Evolutionary conservation across 2,113 vertebrate genomes (phyloP), one percentile per base, ranked within the genome.

Genomic region (Sphaerodactylus townsendi): DNA sequence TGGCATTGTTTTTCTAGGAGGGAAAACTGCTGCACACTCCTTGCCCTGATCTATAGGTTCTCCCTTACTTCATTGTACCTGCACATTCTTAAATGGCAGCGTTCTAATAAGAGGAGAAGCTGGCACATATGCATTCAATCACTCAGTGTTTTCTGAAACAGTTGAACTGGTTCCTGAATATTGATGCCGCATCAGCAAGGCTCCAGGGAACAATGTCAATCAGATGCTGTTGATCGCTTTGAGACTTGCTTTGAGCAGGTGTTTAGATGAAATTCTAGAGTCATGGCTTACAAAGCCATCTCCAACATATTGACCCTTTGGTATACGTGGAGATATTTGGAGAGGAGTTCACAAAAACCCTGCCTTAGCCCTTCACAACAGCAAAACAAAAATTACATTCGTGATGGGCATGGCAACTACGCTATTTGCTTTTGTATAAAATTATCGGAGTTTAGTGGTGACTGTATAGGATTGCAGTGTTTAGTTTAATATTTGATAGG

Each of bases 241-340:
- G 17, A 77, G 83, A 2, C n/a, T 28, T 37, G 8, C 6, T n/a
- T 85, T 19, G 68, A 19, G 5, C n/a, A 37, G 39, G 28, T 25
- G 53, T 56, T 19, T 11, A 56, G 30, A n/a, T 65, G 28, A 66
- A 33, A 66, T n/a, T 66, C 11, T 69, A 53, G 39, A 25, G 86
- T 59, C 33, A 50, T 81, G 64, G 85, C 79, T 5, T 25, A 30
- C 6, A 74, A 87, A 86, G 65, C 44, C 2, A 0, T 13, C 81
- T 77, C 6, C 41, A 50, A n/a, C n/a, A 39, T 10, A 41, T 66
- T 0, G 0, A 48, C 87, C 44, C 0, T 48, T 19, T 28, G 68
- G 77, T 50, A 1, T 46, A 56, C 82, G 81, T 64, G 19, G 37
- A 86, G 72, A 86, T 25, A 76, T 25, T 25, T 44, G 77, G 77